Percentiles rank a stretch among this genome's conserved stretches.
Evolutionary conservation across 2,888 invertebrate genomes (phyloP).

Genomic region (Julus scandinavius): DNA sequence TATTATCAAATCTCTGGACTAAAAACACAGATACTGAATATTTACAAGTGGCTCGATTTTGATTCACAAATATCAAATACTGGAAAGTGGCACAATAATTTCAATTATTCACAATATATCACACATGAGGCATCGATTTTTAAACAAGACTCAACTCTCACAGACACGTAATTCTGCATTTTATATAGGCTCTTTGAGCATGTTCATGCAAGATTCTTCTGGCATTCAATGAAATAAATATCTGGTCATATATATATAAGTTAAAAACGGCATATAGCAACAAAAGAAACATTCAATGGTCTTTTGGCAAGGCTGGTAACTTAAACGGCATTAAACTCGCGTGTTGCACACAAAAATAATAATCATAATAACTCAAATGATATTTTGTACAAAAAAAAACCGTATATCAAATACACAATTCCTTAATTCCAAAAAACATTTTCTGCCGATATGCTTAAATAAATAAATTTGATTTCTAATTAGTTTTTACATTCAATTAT

Average conservation of each 20-base stretch:
- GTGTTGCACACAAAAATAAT: too few relatives aligned
- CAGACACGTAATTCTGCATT: background rate
- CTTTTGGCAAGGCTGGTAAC: too few relatives aligned
- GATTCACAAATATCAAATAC: slow-evolving; percentile 35
- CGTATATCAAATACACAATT: too few relatives aligned
- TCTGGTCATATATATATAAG: background rate
- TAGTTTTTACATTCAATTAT: too few relatives aligned
- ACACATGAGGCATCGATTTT: background rate
- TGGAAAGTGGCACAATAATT: background rate
- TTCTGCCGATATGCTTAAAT: too few relatives aligned
- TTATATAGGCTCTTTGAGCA: background rate
- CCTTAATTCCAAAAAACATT: too few relatives aligned
- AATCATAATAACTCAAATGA: too few relatives aligned
- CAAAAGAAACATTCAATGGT: too few relatives aligned
- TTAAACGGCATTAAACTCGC: too few relatives aligned
- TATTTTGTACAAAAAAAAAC: too few relatives aligned
- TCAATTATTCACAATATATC: slow-evolving; percentile 29
- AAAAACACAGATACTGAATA: background rate
- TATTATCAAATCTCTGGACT: slow-evolving; percentile 21
- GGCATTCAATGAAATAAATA: background rate
- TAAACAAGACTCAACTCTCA: background rate
- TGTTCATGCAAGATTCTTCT: background rate
- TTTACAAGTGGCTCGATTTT: slow-evolving; percentile 1
- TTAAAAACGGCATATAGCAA: background rate
- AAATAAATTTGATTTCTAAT: too few relatives aligned